Evolutionary conservation across 2,888 invertebrate genomes (phyloP).

Genomic region (Ditylenchus weischeri): DNA sequence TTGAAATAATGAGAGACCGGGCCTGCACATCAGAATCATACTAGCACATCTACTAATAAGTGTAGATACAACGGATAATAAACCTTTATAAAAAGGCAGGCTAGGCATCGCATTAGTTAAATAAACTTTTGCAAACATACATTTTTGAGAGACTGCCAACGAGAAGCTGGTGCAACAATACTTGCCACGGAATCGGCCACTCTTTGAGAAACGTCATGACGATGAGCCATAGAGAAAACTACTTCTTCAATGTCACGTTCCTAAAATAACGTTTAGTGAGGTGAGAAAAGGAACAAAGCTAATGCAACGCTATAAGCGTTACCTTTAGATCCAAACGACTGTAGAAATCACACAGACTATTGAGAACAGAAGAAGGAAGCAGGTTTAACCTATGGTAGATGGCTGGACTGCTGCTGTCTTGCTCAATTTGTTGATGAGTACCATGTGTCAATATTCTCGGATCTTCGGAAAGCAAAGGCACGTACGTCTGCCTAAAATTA

Average conservation of each 20-base stretch:
- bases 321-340: conserved; percentile 1
- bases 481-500: background rate
- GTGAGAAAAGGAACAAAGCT: background rate
- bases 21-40: too few relatives aligned
- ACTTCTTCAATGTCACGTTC: conserved; percentile 21
- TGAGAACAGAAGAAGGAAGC: conserved; percentile 45
- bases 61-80: too few relatives aligned
- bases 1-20: too few relatives aligned
- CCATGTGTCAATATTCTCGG: background rate
- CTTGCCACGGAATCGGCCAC: conserved; percentile 39
- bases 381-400: conserved; percentile 56
- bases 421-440: conserved; percentile 19
- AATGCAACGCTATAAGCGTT: background rate
- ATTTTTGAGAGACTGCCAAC: conserved; percentile 52
- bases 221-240: conserved; percentile 52
- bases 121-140: conserved; percentile 23
- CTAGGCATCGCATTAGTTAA: too few relatives aligned
- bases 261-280: conserved; percentile 24
- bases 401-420: conserved; percentile 44
- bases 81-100: too few relatives aligned
- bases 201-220: conserved; percentile 47
- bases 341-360: conserved; percentile 23
- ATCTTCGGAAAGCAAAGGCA: conserved; percentile 11
- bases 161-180: conserved; percentile 47
- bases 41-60: too few relatives aligned